Conservation (phyloP, 2,888 invertebrate species). For the Argyra leucocephala region DNA sequence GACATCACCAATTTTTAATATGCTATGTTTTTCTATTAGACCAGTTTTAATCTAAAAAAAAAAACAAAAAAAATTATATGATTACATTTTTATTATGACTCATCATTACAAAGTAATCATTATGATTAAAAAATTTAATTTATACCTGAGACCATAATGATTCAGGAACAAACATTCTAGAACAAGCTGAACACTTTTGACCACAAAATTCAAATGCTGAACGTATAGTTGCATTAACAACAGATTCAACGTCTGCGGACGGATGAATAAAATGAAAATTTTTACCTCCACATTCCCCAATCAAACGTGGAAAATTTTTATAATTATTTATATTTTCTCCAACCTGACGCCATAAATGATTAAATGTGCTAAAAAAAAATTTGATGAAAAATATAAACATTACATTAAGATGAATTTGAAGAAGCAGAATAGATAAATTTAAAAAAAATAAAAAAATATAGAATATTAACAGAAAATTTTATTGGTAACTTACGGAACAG, state of each 20-base stretch:
- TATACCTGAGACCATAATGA: constrained; percentile 58
- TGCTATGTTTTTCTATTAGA: constrained; percentile 4
- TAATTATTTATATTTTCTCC: constrained; percentile 74
- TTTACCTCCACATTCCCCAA: constrained; percentile 96
- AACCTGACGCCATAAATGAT: constrained; percentile 80
- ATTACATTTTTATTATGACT: no score
- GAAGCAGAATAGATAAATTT: no score
- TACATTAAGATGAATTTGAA: no score
- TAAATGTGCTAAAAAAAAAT: constrained; percentile 54
- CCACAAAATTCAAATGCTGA: constrained; percentile 93
- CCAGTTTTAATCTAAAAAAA: neutral
- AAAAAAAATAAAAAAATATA: no score
- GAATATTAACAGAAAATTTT: neutral
- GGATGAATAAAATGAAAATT: constrained; percentile 95
- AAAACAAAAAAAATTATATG: neutral
- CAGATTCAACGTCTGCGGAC: constrained; percentile 71
- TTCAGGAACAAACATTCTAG: constrained; percentile 84
- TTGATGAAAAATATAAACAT: no score
- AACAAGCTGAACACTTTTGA: constrained; percentile 97
- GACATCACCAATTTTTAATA: neutral
- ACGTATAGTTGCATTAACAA: constrained; percentile 71
- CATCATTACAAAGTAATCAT: no score
- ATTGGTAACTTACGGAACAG: constrained; percentile 60
- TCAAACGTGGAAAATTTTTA: constrained; percentile 78
- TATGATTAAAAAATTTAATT: no score